Base-by-base conservation (phyloP, 2,888 invertebrate genomes). In the Lasioglossum villosulum region DNA sequence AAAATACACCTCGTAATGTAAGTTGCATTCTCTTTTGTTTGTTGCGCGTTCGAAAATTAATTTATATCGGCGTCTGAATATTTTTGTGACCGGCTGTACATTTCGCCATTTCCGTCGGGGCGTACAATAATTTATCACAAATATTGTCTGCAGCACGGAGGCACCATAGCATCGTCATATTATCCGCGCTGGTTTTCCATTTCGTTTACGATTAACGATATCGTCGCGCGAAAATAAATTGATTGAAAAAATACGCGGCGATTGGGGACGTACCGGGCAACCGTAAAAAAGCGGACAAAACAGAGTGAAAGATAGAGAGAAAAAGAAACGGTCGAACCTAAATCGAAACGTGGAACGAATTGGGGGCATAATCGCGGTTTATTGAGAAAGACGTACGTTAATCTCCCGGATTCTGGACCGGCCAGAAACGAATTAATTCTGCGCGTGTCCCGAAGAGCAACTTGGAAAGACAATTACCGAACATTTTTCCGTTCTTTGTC, bases 331-430 rank as follows among this genome's bases (percentile, higher is more conserved):
- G 23, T 86, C 83, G 84, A 90, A 84, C 89, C 76, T 80, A 86
- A 71, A 76, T 78, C 59, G 75, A 70, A 75, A 74, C 78, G 82
- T 16, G 80, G 19, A 66, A 34, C 42, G 27, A 63, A 52, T 75
- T 81, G 83, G 72, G 59, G 66, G 59, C 71, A 52, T 90, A 91
- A 93, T 91, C 92, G 82, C 80, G 87, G 83, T 90, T 92, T 93
- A 91, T 92, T 90, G 45, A 82, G 82, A 82, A 86, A 92, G 86
- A 90, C 86, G 89, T 90, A 88, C 91, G 89, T 93, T 92, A 90
- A 91, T 90, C 87, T 90, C 48, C 59, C 83, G 87, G 90, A 92
- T 93, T 92, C 90, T 93, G 94, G 93, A 93, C 93, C 91, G 93
- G 92, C 91, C 70, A 85, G 34, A 73, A 59, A 82, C 78, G 86